Base-by-base conservation (phyloP, 2,888 invertebrate species). In the Drosophila cognata region DNA sequence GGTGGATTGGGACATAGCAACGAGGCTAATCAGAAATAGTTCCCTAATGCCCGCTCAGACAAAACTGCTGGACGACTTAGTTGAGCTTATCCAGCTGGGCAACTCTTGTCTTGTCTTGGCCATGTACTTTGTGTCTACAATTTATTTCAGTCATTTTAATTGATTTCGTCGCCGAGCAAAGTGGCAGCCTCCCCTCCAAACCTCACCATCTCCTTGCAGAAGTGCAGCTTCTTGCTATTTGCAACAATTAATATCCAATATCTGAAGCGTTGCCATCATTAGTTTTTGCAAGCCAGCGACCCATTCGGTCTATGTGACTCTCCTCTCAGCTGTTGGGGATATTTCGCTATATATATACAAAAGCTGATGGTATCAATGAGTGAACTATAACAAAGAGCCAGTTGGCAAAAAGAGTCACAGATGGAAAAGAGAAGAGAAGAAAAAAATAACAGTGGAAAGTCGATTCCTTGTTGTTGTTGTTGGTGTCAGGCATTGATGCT, bases 241-340 rank as follows among this genome's bases (percentile, higher is more conserved):
- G 87, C 82, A 88, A 84, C 89, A 88, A 88, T 88, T 88, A 88
- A 89, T 88, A 82, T 90, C 77, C 87, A 89, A 90, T 89, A 88
- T 84, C 87, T 69, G 72, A 71, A 69, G 57, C 51, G 74, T 71
- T 75, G 77, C 72, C 81, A 84, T 86, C 87, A 90, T 90, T 90
- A 84, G 84, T 86, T 82, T 79, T 73, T 66, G 57, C 71, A 59
- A 59, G 60, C 41, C 46, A 74, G 48, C 68, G 57, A 62, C 71
- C 55, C 36, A 55, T 10, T 21, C 43, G 1, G 36, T 36, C 36
- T 25, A 21, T 43, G 25, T 56, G 56, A n/a, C 56, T n/a, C 13
- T 33, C 38, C 38, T n/a, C n/a, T 33, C 66, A 69, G 51, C 74
- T 81, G 63, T 53, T 61, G 58, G 61, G 62, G 74, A 88, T 88